phyloP scores from a whole-genome alignment of 2,888 invertebrate genomes.

The Ectropis crepuscularia region DNA sequence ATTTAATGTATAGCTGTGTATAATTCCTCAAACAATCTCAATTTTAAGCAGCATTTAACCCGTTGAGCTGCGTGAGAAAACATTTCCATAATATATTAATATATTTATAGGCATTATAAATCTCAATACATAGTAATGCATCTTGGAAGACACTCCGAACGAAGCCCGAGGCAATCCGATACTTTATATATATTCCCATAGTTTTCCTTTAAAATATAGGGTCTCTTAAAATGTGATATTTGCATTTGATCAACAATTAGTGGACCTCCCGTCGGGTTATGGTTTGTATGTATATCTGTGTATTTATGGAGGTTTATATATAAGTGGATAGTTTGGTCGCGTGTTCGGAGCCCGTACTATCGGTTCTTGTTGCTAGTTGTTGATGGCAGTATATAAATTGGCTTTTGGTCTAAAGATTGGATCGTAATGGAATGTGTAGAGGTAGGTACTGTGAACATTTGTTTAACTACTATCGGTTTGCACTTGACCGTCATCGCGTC shows the following conservation, averaged over 20 bases:
- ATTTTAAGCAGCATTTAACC: constrained; percentile 24
- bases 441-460: too few relatives aligned
- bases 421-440: too few relatives aligned
- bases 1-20: too few relatives aligned
- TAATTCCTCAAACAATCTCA: neutral
- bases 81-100: constrained; percentile 32
- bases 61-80: constrained; percentile 30
- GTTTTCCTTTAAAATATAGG: constrained; percentile 42
- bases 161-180: constrained; percentile 23
- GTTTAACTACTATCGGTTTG: too few relatives aligned
- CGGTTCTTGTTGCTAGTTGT: too few relatives aligned
- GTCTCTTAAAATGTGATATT: constrained; percentile 62
- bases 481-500: too few relatives aligned
- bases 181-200: constrained; percentile 30
- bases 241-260: constrained; percentile 78
- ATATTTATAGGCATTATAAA: constrained; percentile 33
- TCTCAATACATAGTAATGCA: constrained; percentile 31
- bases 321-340: constrained; percentile 66
- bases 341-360: constrained; percentile 49
- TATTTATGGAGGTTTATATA: constrained; percentile 64
- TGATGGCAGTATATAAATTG: too few relatives aligned
- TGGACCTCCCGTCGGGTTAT: constrained; percentile 70
- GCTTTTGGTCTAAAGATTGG: too few relatives aligned
- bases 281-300: constrained; percentile 41
- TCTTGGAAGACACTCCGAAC: constrained; percentile 26